These are phyloP conservation scores for Amyelois transitella DNA, from an alignment of 1,140 invertebrate genomes.

Conservation along the genomic window DNA sequence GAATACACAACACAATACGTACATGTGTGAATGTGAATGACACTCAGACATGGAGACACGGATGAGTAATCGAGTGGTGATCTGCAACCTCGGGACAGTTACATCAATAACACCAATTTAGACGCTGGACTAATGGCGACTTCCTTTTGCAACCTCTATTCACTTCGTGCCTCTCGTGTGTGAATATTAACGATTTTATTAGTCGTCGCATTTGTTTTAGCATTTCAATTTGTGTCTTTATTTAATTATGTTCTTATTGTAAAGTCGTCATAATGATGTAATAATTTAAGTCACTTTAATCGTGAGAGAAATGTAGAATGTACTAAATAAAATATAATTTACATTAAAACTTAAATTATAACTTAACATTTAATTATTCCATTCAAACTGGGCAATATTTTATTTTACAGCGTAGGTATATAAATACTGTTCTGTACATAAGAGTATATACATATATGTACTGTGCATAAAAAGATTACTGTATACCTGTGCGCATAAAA, in stretches of 20 bases:
- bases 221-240: background rate
- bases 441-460: too few relatives aligned
- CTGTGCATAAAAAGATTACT: too few relatives aligned
- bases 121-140: slow-evolving; percentile 29
- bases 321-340: background rate
- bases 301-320: background rate
- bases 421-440: too few relatives aligned
- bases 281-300: background rate
- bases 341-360: background rate
- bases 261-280: too few relatives aligned
- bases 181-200: background rate
- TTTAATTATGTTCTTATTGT: too few relatives aligned
- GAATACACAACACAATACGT: too few relatives aligned
- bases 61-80: slow-evolving; percentile 32
- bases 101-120: slow-evolving; percentile 28
- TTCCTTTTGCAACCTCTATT: slow-evolving; percentile 9
- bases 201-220: background rate
- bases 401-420: too few relatives aligned
- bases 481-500: too few relatives aligned
- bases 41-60: slow-evolving; percentile 19
- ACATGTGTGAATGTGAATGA: slow-evolving; percentile 19
- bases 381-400: too few relatives aligned
- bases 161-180: background rate
- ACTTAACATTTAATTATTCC: background rate
- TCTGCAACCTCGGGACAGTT: slow-evolving; percentile 22